phyloP scores from a whole-genome alignment of 2,113 vertebrate species.

The Cavia aperea region DNA sequence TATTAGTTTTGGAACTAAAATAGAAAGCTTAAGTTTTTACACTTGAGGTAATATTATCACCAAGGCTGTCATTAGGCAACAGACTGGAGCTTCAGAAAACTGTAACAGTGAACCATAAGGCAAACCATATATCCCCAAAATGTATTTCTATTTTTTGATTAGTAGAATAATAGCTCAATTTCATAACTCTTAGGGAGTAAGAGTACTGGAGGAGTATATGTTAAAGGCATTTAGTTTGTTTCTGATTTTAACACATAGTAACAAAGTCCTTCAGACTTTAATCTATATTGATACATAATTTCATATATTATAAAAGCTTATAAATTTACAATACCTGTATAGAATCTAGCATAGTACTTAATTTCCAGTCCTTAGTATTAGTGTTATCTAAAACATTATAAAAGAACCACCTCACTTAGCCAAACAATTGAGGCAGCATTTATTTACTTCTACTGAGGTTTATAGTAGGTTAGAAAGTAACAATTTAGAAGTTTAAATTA shows the following conservation, averaged over 20 bases:
- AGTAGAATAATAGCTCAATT: conserved; percentile 12
- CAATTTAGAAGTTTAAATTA: conserved; percentile 41
- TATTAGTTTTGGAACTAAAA: not conserved
- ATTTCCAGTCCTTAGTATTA: conserved; percentile 4
- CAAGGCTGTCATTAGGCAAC: conserved; percentile 3
- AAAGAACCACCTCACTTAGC: not conserved
- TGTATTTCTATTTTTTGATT: not conserved
- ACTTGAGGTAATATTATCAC: not conserved
- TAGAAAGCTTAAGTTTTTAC: conserved; percentile 42
- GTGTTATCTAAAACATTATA: not conserved
- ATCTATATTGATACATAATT: not conserved
- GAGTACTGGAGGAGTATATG: not conserved
- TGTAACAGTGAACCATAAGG: not conserved
- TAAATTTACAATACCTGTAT: not conserved
- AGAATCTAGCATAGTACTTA: not conserved
- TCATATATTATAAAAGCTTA: not conserved
- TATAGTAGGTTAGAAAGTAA: conserved; percentile 26
- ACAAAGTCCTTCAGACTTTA: conserved; percentile 15
- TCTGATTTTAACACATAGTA: not conserved
- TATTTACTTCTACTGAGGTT: conserved; percentile 16
- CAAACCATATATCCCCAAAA: not conserved
- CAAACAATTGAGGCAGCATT: conserved; percentile 5
- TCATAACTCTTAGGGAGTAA: not conserved
- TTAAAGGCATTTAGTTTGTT: not conserved
- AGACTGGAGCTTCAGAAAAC: not conserved